These are phyloP conservation scores for Dicentrarchus labrax DNA, from an alignment of 2,113 vertebrate species.

Conservation along the genomic window DNA sequence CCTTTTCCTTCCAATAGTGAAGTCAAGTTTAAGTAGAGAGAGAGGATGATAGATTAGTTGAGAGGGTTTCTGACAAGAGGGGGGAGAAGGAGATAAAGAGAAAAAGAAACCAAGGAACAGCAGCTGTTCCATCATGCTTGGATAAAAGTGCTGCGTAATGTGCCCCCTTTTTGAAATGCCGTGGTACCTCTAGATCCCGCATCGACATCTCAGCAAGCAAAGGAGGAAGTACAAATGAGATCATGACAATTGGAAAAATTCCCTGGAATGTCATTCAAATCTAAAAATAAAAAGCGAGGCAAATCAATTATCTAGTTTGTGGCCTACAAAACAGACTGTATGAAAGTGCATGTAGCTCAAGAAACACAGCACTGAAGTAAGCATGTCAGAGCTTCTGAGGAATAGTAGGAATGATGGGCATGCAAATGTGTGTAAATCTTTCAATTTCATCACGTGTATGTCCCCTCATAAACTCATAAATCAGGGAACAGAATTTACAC, in stretches of 20 bases:
- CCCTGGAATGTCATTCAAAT: slow-evolving; percentile 81
- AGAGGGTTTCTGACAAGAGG: slow-evolving; percentile 64
- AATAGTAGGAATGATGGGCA: slow-evolving; percentile 40
- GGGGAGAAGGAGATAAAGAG: slow-evolving; percentile 40
- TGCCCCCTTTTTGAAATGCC: slow-evolving; percentile 49
- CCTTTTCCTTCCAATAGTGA: slow-evolving; percentile 69
- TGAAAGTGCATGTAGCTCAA: slow-evolving; percentile 33
- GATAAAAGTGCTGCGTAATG: slow-evolving; percentile 79
- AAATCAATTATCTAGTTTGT: slow-evolving; percentile 71
- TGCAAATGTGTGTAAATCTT: slow-evolving; percentile 43
- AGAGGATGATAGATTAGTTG: slow-evolving; percentile 70
- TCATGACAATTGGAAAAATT: slow-evolving; percentile 83
- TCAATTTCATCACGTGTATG: slow-evolving; percentile 50
- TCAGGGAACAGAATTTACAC: slow-evolving; percentile 57
- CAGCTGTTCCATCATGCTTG: slow-evolving; percentile 65
- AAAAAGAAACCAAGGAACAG: slow-evolving; percentile 56
- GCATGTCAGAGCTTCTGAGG: slow-evolving; percentile 55
- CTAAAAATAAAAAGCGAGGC: slow-evolving; percentile 73
- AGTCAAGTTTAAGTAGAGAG: slow-evolving; percentile 69
- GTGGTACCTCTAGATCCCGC: slow-evolving; percentile 46
- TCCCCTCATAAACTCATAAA: slow-evolving; percentile 56
- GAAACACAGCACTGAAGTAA: slow-evolving; percentile 28
- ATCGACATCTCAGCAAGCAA: slow-evolving; percentile 56
- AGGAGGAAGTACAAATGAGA: slow-evolving; percentile 73
- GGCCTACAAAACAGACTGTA: slow-evolving; percentile 58